Percentiles rank a stretch among this genome's conserved stretches.
These are phyloP conservation scores for Archaeoteleia sp. DNA, from an alignment of 2,888 invertebrate species.

Conservation along the genomic window DNA sequence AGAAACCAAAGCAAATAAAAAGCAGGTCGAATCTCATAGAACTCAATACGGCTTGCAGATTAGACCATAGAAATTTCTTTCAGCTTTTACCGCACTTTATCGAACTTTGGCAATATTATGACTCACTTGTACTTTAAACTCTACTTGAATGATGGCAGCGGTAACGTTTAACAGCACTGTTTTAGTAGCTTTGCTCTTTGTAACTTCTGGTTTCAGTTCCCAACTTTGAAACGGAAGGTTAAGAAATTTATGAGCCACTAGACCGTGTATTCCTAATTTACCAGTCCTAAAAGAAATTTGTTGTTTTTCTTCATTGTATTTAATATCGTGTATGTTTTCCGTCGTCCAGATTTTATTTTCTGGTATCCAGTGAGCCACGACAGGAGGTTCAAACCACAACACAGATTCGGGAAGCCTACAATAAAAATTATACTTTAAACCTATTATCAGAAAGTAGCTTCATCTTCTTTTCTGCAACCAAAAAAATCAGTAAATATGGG, in stretches of 20 bases:
- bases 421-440: too few relatives aligned
- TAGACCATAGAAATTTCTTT: too few relatives aligned
- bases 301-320: constrained; percentile 90
- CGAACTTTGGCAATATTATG: neutral
- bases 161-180: constrained; percentile 76
- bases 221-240: constrained; percentile 92
- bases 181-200: constrained; percentile 72
- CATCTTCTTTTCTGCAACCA: too few relatives aligned
- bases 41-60: too few relatives aligned
- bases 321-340: constrained; percentile 84
- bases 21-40: too few relatives aligned
- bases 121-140: constrained; percentile 76
- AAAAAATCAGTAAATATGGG: too few relatives aligned
- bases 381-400: constrained; percentile 87
- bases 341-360: constrained; percentile 80
- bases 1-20: too few relatives aligned
- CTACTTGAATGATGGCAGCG: constrained; percentile 78
- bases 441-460: too few relatives aligned
- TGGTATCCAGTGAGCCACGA: constrained; percentile 84
- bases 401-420: constrained; percentile 81
- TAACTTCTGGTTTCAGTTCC: constrained; percentile 84
- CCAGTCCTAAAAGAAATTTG: constrained; percentile 86
- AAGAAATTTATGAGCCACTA: constrained; percentile 84
- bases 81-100: too few relatives aligned
- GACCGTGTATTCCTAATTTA: constrained; percentile 79